Evolutionary conservation across 2,888 invertebrate species (phyloP).

Genomic region (Folsomia candida): DNA sequence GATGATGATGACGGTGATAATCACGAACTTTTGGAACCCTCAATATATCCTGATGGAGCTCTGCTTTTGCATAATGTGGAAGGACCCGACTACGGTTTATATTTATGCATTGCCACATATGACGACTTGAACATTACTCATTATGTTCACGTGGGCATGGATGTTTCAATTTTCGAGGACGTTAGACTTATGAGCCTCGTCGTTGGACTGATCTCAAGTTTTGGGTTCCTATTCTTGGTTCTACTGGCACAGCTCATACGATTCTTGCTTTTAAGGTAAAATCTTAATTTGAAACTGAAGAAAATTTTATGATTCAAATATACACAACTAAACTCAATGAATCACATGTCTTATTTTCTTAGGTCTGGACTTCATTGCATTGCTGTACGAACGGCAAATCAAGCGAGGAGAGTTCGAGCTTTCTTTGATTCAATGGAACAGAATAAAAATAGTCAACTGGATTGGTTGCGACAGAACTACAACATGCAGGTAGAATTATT

Average conservation of each 20-base stretch:
- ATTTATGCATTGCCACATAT: conserved; percentile 82
- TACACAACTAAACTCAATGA: not conserved
- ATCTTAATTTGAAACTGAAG: not conserved
- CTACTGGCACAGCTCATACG: conserved; percentile 74
- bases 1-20: not conserved
- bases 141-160: conserved; percentile 74
- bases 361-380: conserved; percentile 46
- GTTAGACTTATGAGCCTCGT: conserved; percentile 80
- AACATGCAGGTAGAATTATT: conserved; percentile 68
- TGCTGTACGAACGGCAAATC: conserved; percentile 50
- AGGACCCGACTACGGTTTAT: conserved; percentile 72
- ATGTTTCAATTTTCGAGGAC: conserved; percentile 78
- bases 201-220: conserved; percentile 76
- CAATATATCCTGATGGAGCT: conserved; percentile 72
- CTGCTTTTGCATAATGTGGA: conserved; percentile 68
- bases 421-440: conserved; percentile 87
- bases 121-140: conserved; percentile 70
- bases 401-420: conserved; percentile 77
- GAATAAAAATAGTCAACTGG: conserved; percentile 84
- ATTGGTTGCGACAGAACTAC: conserved; percentile 85
- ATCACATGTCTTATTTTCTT: not conserved
- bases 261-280: conserved; percentile 69
- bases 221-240: conserved; percentile 74
- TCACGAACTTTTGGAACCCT: not conserved
- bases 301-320: no score